Evolutionary conservation across 2,113 vertebrate genomes (phyloP).

Genomic region (Hypanus sabinus): DNA sequence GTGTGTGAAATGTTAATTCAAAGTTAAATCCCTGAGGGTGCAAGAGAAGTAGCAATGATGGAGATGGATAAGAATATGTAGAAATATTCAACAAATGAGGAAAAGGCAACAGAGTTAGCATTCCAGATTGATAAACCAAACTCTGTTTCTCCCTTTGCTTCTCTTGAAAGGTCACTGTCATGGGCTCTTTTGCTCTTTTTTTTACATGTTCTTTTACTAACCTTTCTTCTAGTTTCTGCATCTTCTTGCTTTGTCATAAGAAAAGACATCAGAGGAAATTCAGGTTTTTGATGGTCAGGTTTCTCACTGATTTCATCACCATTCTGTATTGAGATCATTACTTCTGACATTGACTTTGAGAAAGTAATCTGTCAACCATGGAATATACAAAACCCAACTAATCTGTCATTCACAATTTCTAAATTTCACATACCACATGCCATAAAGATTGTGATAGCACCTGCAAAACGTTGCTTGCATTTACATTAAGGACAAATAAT

Average conservation of each 20-base stretch:
- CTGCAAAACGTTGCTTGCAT: neutral
- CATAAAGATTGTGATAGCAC: neutral
- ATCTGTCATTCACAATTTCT: neutral
- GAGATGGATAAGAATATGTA: no score
- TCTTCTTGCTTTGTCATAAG: neutral
- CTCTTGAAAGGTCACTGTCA: no score
- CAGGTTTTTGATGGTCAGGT: neutral
- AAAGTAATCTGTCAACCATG: neutral
- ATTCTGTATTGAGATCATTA: neutral
- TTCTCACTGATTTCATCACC: neutral
- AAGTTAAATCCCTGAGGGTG: no score
- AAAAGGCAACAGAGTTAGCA: no score
- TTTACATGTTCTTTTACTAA: no score
- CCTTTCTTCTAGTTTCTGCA: no score
- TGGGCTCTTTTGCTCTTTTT: no score
- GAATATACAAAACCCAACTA: neutral
- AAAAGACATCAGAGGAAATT: neutral
- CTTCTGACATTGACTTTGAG: neutral
- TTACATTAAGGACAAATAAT: neutral
- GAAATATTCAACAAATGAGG: no score
- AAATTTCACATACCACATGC: neutral
- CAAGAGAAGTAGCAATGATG: neutral
- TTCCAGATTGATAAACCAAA: no score
- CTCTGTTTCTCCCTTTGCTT: no score
- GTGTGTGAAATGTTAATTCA: neutral